These are phyloP conservation scores for Perca fluviatilis DNA, from an alignment of 2,113 vertebrate genomes.

Conservation along the genomic window DNA sequence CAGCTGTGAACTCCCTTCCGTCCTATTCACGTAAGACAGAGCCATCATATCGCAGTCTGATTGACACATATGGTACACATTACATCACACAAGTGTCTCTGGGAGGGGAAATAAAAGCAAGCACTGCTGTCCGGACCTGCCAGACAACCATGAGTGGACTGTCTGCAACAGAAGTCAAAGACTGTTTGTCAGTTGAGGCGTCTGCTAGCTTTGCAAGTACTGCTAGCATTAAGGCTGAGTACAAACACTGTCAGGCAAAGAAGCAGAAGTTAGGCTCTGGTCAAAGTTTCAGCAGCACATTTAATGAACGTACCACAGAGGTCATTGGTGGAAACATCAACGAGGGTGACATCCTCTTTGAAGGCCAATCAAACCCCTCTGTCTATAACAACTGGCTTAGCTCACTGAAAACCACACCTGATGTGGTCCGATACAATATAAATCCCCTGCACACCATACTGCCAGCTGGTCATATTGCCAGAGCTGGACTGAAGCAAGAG, in stretches of 20 bases:
- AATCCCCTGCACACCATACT: conserved; percentile 80
- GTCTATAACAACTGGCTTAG: conserved; percentile 41
- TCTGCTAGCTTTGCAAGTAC: conserved; percentile 2
- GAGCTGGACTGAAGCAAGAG: conserved; percentile 67
- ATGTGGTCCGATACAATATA: conserved; percentile 77
- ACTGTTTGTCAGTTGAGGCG: conserved; percentile 74
- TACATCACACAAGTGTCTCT: conserved; percentile 59
- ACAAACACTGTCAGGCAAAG: conserved; percentile 10
- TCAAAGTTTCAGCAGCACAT: conserved; percentile 58
- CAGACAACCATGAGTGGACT: conserved; percentile 56
- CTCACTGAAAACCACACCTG: conserved; percentile 64
- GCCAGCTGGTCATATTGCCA: conserved; percentile 8
- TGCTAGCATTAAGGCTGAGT: not conserved
- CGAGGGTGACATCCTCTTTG: conserved; percentile 56
- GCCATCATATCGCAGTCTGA: conserved; percentile 29
- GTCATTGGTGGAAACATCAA: conserved; percentile 52
- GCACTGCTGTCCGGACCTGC: conserved; percentile 71
- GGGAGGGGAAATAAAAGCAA: conserved; percentile 57
- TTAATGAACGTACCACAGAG: conserved; percentile 61
- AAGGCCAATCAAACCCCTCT: not conserved
- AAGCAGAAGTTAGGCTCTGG: not conserved
- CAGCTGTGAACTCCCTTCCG: conserved; percentile 49
- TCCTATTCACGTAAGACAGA: not conserved
- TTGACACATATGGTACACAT: conserved; percentile 77
- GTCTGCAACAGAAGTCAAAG: conserved; percentile 54